Base-by-base conservation (phyloP, 2,888 invertebrate species). In the Catonia carolina region DNA sequence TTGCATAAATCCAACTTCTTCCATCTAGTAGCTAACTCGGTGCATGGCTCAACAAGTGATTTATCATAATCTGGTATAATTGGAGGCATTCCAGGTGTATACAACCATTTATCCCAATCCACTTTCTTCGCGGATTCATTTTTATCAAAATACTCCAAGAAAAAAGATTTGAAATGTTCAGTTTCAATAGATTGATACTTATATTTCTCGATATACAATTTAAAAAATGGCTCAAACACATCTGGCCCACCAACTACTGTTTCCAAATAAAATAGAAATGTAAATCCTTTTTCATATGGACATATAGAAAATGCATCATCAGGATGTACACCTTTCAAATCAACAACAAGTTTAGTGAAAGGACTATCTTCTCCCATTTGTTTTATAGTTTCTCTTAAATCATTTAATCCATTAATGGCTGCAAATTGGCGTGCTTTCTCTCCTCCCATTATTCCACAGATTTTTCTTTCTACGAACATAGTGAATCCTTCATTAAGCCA, bases 401-500 rank as follows among this genome's bases (percentile, higher is more conserved):
- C 84, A 49, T 85, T 85, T 66, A 90, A 77, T 10, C 92, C 92
- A 47, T 84, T 79, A 56, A 86, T 75, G 51, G 89, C 88, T 60
- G 82, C 78, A 69, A 96, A 93, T 69, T 96, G 91, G 55, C 93
- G 78, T 58, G 74, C 76, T 62, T 76, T 75, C 63, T 77, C 77
- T 1, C 81, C 82, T 63, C 82, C 77, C 67, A 96, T 76, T 23
- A 84, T 77, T 0, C 89, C 86, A 1, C 79, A 73, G 62, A 92
- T 89, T 74, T 94, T 95, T 41, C 91, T 77, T 74, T 97, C 95
- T 1, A 93, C 77, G 74, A 92, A 97, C 53, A 90, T 86, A 0
- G 97, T 97, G 71, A 91, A 91, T 0, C 96, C 96, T 75, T 97
- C 96, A 69, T 97, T 97, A 18, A 96, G 76, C 97, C 97, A 97